A percentile compares a stretch with the other conserved stretches of the same genome.
Conservation (phyloP, 1,140 invertebrate species). For the Diorhabda elongata region DNA sequence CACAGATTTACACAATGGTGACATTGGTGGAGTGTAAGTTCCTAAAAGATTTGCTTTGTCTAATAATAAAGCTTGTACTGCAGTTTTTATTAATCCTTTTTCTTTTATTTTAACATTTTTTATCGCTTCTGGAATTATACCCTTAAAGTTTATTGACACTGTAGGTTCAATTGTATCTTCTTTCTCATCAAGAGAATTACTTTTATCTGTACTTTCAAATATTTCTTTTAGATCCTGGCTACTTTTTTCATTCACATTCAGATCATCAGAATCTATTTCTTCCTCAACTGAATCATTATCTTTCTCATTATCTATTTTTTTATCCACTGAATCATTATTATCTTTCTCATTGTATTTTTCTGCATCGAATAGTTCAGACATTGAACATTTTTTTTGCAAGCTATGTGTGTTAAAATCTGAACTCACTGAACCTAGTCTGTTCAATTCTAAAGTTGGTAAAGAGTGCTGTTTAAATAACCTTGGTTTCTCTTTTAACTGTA, state of each 20-base stretch:
- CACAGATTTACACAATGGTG: constrained; percentile 25
- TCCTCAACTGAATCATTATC: background rate
- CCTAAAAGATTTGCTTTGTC: constrained; percentile 44
- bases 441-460: constrained; percentile 27
- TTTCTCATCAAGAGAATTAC: background rate
- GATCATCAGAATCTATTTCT: background rate
- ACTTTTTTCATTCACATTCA: background rate
- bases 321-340: background rate
- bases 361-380: background rate
- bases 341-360: constrained; percentile 7
- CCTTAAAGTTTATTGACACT: constrained; percentile 25
- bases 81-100: constrained; percentile 42
- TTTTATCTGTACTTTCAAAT: background rate
- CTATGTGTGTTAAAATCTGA: background rate
- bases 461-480: constrained; percentile 31
- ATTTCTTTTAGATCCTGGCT: background rate
- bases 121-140: constrained; percentile 28
- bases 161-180: background rate
- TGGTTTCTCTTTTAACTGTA: constrained; percentile 25
- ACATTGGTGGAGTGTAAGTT: constrained; percentile 40
- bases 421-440: constrained; percentile 24
- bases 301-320: constrained; percentile 1
- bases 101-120: constrained; percentile 30
- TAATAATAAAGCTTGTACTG: constrained; percentile 45
- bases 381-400: background rate